phyloP scores from a whole-genome alignment of 2,888 invertebrate genomes.

The Lithophane socia region DNA sequence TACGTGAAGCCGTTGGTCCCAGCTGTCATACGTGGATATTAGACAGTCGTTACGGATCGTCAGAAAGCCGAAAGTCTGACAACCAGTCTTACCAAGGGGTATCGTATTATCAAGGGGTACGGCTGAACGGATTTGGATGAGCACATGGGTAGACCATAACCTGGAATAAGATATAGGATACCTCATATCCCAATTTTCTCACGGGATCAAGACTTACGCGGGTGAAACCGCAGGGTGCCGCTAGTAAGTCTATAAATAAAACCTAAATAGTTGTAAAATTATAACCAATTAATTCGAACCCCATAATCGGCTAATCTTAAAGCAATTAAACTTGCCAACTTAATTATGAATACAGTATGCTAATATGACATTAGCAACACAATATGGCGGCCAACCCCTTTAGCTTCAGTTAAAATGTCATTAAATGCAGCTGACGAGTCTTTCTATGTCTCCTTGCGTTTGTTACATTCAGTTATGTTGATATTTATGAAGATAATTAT shows the following conservation, averaged over 20 bases:
- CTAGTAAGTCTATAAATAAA: neutral
- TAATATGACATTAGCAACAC: slow-evolving; percentile 69
- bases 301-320: slow-evolving; percentile 41
- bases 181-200: too few species aligned
- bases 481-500: neutral
- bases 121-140: too few species aligned
- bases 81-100: too few species aligned
- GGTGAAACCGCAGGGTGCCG: too few species aligned
- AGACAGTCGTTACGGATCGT: too few species aligned
- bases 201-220: too few species aligned
- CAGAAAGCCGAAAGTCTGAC: too few species aligned
- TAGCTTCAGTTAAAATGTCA: slow-evolving; percentile 65
- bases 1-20: too few species aligned
- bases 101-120: too few species aligned
- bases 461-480: slow-evolving; percentile 5
- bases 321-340: slow-evolving; percentile 55
- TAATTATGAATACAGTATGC: slow-evolving; percentile 62
- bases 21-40: too few species aligned
- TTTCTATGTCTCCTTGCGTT: slow-evolving; percentile 24
- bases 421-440: slow-evolving; percentile 71
- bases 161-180: too few species aligned
- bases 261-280: neutral
- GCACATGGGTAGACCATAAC: too few species aligned
- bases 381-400: slow-evolving; percentile 55
- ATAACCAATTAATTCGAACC: slow-evolving; percentile 9